A percentile compares a stretch with the other conserved stretches of the same genome.
Evolutionary conservation across 2,888 invertebrate species (phyloP).

Genomic region (Ptychoptera albimana): DNA sequence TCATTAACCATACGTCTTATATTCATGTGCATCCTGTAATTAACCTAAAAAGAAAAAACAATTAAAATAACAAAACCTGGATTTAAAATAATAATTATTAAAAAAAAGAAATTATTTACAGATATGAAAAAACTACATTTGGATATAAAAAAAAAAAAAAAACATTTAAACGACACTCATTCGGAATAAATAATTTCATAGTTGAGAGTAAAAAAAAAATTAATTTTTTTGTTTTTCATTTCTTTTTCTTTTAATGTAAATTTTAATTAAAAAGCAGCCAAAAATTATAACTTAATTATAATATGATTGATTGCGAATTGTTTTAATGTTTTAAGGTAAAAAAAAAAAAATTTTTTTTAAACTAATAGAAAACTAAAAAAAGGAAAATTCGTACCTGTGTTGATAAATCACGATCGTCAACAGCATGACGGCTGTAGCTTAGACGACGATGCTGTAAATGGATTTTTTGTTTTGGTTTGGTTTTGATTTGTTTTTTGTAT

Average conservation of each 20-base stretch:
- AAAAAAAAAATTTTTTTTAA: not conserved
- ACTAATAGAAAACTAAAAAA: not conserved
- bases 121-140: too few species aligned
- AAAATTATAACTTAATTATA: too few species aligned
- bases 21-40: slow-evolving; percentile 83
- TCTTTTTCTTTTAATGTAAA: too few species aligned
- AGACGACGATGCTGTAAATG: slow-evolving; percentile 63
- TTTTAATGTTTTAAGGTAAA: not conserved
- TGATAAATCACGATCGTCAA: slow-evolving; percentile 73
- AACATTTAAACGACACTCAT: too few species aligned
- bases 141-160: too few species aligned
- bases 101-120: too few species aligned
- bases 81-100: not conserved
- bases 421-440: slow-evolving; percentile 82
- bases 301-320: too few species aligned
- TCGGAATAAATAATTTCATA: not conserved
- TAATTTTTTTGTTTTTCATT: too few species aligned
- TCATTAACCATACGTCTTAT: slow-evolving; percentile 76
- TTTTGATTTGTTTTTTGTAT: not conserved
- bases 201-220: not conserved
- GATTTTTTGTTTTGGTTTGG: not conserved
- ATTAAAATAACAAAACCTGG: not conserved
- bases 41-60: slow-evolving; percentile 32
- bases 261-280: too few species aligned
- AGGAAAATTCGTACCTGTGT: slow-evolving; percentile 44